phyloP scores from a whole-genome alignment of 1,140 invertebrate genomes.

The Lethrus apterus region DNA sequence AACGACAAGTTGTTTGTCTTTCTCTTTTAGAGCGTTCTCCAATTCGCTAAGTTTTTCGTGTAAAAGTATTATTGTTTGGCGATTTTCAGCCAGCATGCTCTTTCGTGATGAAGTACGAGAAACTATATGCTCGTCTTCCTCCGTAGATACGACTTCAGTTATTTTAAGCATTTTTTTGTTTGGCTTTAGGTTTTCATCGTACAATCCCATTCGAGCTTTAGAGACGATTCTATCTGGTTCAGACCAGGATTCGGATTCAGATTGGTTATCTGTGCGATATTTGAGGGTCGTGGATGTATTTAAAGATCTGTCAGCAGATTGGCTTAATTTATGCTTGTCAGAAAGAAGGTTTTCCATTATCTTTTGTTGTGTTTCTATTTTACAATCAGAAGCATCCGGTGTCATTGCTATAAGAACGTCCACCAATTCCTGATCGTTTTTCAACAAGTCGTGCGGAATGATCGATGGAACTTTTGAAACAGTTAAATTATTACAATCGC shows the following conservation, averaged over 20 bases:
- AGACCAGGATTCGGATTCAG: slow-evolving; percentile 72
- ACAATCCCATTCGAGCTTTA: slow-evolving; percentile 64
- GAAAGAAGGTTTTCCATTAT: too few relatives aligned
- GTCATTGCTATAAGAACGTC: slow-evolving; percentile 1
- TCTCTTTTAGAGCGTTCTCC: slow-evolving; percentile 24
- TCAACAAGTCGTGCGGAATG: background rate
- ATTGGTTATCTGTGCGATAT: slow-evolving; percentile 45
- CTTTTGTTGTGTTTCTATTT: too few relatives aligned
- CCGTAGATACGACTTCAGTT: slow-evolving; percentile 25
- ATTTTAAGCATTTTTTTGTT: slow-evolving; percentile 21
- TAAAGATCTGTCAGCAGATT: slow-evolving; percentile 15
- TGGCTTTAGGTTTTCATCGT: slow-evolving; percentile 33
- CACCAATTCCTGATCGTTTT: slow-evolving; percentile 17
- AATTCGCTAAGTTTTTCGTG: slow-evolving; percentile 27
- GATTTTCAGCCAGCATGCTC: slow-evolving; percentile 20
- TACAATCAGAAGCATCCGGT: background rate
- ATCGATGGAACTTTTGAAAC: background rate
- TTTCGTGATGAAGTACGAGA: slow-evolving; percentile 24
- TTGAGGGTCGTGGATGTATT: slow-evolving; percentile 27
- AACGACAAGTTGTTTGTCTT: slow-evolving; percentile 15
- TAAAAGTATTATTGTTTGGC: slow-evolving; percentile 23
- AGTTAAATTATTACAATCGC: background rate
- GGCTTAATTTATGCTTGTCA: slow-evolving; percentile 8
- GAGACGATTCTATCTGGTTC: slow-evolving; percentile 77
- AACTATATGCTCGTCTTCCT: slow-evolving; percentile 31